Conservation (phyloP, 2,797 vertebrate genomes). For the Channallabes apus region DNA sequence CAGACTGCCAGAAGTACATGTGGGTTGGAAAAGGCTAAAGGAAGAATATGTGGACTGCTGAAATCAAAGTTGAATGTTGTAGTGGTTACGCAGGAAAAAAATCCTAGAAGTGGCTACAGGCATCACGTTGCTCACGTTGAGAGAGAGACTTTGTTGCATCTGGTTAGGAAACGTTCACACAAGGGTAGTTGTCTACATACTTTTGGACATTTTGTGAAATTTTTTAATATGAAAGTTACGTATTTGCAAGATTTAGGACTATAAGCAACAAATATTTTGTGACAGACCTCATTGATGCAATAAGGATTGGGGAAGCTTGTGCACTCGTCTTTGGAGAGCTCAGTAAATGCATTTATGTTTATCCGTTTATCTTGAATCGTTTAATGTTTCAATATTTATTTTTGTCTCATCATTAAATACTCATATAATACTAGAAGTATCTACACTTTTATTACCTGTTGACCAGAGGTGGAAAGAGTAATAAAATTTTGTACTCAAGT, state of each 20-base stretch:
- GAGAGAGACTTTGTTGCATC: neutral
- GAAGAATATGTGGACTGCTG: neutral
- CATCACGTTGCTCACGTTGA: neutral
- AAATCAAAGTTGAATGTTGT: neutral
- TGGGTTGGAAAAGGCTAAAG: neutral
- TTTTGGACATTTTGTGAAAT: neutral
- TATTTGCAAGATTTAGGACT: neutral
- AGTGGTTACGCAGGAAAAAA: neutral
- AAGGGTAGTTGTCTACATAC: neutral
- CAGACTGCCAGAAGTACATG: neutral
- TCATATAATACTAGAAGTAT: neutral
- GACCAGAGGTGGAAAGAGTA: neutral
- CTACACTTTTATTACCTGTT: neutral
- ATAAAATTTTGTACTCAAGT: too few species aligned
- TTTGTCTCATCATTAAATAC: neutral
- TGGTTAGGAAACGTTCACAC: neutral
- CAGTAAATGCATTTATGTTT: neutral
- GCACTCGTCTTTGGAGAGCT: neutral
- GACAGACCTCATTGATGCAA: neutral
- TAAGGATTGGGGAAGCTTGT: neutral
- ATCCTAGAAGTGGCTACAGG: neutral
- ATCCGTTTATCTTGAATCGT: neutral
- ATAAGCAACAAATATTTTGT: neutral
- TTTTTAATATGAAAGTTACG: neutral
- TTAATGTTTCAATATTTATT: neutral